Evolutionary conservation across 2,797 vertebrate genomes (phyloP), one percentile per base, ranked within the genome.

Genomic region (Diplodus sargus): DNA sequence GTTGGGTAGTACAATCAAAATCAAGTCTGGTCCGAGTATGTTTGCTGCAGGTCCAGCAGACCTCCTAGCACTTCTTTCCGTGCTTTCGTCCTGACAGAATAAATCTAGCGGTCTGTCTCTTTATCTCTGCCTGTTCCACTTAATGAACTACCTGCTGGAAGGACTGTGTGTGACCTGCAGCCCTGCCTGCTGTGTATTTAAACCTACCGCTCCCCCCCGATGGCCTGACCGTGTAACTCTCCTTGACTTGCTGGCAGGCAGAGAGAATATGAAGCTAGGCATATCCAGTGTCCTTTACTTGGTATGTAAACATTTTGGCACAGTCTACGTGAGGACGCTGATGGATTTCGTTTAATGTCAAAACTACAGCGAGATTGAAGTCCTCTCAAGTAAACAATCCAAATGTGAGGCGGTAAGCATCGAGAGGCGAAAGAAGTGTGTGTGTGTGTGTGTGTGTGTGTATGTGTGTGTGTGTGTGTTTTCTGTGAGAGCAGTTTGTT

Each of bases 231-330:
- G 28, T 59, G 52, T 60, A 67, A 74, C 81, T 78, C 79, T 68
- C 56, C 6, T 72, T 9, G 59, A 84, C 66, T 87, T 63, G 69
- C 80, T 67, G 80, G 79, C 65, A 81, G 17, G 71, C 65, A 83
- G 60, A 71, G 45, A 65, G 54, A 79, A 83, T 52, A 59, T 23
- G 76, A 72, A 77, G 74, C 87, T 28, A 22, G 22, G 67, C 28
- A 74, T 82, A 74, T 83, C 76, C 86, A 83, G 71, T 88, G 86
- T 85, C 78, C 72, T 72, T 83, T 78, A 75, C 70, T 63, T 53
- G 84, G 74, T 82, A 90, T 91, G 88, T 90, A 91, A 92, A 93
- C 86, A 90, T 76, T 89, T 79, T 68, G 63, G 48, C 51, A 39
- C 67, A 47, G 80, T 79, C 86, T 89, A 90, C 89, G 90, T 80